Conservation (phyloP, 2,113 vertebrate species). For the Acinonyx jubatus region DNA sequence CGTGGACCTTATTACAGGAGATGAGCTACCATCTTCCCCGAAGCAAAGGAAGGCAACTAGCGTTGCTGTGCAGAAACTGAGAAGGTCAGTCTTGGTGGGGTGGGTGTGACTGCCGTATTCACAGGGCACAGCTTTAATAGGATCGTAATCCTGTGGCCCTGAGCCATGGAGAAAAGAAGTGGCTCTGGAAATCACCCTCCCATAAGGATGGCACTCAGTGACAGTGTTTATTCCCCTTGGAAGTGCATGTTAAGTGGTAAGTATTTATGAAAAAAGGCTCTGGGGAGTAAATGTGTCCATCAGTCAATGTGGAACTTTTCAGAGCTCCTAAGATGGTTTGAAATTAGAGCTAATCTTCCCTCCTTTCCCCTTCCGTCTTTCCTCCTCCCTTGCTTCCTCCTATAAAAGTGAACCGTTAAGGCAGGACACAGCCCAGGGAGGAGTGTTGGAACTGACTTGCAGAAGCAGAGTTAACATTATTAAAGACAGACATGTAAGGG, state of each 20-base stretch:
- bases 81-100: background rate
- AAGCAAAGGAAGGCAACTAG: background rate
- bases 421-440: background rate
- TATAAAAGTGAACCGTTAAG: background rate
- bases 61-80: background rate
- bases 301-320: constrained; percentile 53
- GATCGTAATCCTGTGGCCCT: background rate
- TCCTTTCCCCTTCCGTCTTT: background rate
- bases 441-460: background rate
- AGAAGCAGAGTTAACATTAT: background rate
- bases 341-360: constrained; percentile 61
- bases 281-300: constrained; percentile 53
- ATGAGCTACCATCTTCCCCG: background rate
- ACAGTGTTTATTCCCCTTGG: background rate
- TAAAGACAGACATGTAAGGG: background rate
- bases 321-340: constrained; percentile 61
- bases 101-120: background rate
- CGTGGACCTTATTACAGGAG: background rate
- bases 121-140: constrained; percentile 11
- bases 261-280: constrained; percentile 58
- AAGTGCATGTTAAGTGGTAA: constrained; percentile 60
- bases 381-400: background rate
- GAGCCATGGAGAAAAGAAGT: background rate
- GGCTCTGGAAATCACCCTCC: constrained; percentile 42
- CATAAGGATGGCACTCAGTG: background rate